Conservation (phyloP, 37 sponge, comb jelly and placozoan species). For the Chondrilla cf. caribensis region DNA sequence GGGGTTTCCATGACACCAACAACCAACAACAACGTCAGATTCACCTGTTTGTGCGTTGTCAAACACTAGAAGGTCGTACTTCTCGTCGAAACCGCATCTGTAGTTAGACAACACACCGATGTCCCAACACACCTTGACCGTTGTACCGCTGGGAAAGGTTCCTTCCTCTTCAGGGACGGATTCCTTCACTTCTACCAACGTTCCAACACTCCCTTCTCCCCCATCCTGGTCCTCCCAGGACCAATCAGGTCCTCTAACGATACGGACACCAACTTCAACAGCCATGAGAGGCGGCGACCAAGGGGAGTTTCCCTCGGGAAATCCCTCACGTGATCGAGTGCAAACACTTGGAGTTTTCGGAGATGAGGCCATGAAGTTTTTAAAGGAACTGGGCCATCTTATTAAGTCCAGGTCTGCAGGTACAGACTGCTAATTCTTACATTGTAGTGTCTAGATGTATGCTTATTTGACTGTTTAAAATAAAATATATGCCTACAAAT, state of each 20-base stretch:
- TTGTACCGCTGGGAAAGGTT: background rate
- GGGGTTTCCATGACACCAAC: too few relatives aligned
- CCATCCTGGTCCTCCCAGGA: slow-evolving; percentile 83
- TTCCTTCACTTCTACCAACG: slow-evolving; percentile 58
- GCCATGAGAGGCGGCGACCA: slow-evolving; percentile 17
- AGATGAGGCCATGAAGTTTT: too few relatives aligned
- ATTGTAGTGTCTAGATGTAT: too few relatives aligned
- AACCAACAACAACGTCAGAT: too few relatives aligned
- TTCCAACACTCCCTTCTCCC: slow-evolving; percentile 82
- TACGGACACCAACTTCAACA: slow-evolving; percentile 48
- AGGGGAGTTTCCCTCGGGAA: background rate
- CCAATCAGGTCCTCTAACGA: slow-evolving; percentile 88
- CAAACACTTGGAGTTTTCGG: too few relatives aligned
- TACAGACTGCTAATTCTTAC: too few relatives aligned
- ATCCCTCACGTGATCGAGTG: too few relatives aligned
- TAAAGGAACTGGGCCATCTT: too few relatives aligned
- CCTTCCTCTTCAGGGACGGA: background rate
- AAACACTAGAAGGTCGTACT: slow-evolving; percentile 62
- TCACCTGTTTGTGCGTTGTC: slow-evolving; percentile 60
- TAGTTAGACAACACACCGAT: slow-evolving; percentile 70
- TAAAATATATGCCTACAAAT: too few relatives aligned
- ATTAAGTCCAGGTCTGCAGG: too few relatives aligned
- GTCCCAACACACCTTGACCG: slow-evolving; percentile 87
- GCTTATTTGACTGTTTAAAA: too few relatives aligned
- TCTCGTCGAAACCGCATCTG: slow-evolving; percentile 56